These are phyloP conservation scores for Schizaphis graminum DNA, from an alignment of 2,888 invertebrate genomes.

Conservation along the genomic window DNA sequence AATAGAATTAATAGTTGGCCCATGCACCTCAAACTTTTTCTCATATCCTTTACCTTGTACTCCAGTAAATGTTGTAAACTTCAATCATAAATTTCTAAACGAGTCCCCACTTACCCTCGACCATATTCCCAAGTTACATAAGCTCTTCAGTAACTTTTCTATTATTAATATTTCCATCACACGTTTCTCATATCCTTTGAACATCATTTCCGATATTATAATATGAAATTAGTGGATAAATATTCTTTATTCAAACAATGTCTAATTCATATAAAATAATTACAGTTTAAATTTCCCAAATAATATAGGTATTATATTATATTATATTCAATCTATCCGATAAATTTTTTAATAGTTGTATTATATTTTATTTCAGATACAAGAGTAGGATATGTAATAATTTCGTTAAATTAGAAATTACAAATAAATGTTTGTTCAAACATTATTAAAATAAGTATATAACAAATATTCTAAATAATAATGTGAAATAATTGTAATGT, in stretches of 20 bases:
- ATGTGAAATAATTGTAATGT: background rate
- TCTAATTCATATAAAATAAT: background rate
- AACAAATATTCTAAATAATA: background rate
- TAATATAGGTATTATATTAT: background rate
- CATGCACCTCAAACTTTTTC: constrained; percentile 62
- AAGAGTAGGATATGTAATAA: background rate
- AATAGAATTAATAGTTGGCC: constrained; percentile 53
- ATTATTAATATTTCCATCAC: constrained; percentile 53
- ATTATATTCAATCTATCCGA: background rate
- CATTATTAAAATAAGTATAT: background rate
- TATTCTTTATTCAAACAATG: background rate
- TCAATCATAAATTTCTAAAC: constrained; percentile 64
- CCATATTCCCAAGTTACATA: background rate
- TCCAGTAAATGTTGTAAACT: constrained; percentile 40
- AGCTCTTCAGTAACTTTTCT: constrained; percentile 51
- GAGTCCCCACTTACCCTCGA: background rate
- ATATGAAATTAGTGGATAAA: background rate
- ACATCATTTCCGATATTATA: background rate
- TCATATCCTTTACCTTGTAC: constrained; percentile 52
- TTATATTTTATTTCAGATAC: background rate
- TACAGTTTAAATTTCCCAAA: background rate
- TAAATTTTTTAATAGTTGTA: background rate
- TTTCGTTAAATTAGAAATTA: background rate
- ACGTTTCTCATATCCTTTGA: constrained; percentile 38
- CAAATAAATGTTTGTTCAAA: background rate